phyloP scores from a whole-genome alignment of 2,113 vertebrate genomes.

The Zosterops japonicus region DNA sequence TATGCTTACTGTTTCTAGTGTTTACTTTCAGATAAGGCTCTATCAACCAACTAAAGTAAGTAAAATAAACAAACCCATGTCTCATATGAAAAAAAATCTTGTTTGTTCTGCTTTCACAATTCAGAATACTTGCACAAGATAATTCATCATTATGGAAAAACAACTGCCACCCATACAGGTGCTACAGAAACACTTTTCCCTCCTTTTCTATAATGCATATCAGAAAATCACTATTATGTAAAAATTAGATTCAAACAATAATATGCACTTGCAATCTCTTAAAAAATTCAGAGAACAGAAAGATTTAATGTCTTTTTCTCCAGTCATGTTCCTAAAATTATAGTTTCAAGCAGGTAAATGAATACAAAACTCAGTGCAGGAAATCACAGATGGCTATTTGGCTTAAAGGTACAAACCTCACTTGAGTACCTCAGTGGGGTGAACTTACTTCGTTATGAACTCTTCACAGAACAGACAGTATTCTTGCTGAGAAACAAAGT shows the following conservation, averaged over 20 bases:
- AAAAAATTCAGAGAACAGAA: neutral
- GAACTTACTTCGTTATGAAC: neutral
- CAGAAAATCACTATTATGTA: neutral
- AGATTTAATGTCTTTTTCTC: neutral
- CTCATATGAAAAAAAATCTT: too few species aligned
- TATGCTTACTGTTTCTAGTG: neutral
- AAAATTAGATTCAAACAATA: neutral
- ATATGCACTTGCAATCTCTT: neutral
- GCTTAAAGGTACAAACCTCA: neutral
- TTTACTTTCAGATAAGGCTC: neutral
- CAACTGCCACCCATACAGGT: neutral
- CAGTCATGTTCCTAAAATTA: neutral
- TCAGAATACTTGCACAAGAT: neutral
- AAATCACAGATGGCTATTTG: neutral
- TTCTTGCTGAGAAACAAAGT: neutral
- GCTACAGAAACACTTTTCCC: neutral
- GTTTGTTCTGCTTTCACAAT: neutral
- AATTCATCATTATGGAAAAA: neutral
- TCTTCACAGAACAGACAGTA: neutral
- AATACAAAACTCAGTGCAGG: neutral
- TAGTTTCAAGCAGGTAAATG: neutral
- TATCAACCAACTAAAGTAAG: neutral
- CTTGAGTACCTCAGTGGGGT: neutral
- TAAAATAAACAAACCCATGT: too few species aligned
- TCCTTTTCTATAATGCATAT: neutral